Base-by-base conservation (phyloP, 2,797 vertebrate genomes). In the Esox masquinongy region DNA sequence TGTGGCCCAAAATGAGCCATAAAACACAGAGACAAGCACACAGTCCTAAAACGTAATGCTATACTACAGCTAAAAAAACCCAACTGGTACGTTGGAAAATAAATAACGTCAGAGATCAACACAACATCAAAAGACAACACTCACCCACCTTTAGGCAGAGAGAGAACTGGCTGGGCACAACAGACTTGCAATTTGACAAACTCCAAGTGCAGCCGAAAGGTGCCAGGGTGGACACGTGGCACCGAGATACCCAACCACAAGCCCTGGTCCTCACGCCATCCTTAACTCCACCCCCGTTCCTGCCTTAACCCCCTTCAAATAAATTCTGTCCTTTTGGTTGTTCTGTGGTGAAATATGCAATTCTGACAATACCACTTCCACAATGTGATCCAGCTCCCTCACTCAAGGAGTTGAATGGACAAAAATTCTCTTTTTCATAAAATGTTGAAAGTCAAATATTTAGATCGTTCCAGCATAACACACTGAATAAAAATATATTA, bases 161-260 rank as follows among this genome's bases (percentile, higher is more conserved):
- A n/a, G 90, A 84, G 17, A 88, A 89, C 89, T 84, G 89, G 89
- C 90, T 89, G 79, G 89, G 86, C 91, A 87, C 86, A 87, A 86
- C 85, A 85, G 87, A 90, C 88, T 89, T 86, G 86, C 89, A 80
- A 84, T 90, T 87, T 89, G 86, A 91, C 92, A 93, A 92, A 90
- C 89, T 92, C 87, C 84, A 78, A 91, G 89, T 82, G 80, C 86
- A 91, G 85, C 89, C 85, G 77, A 92, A 92, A 92, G 91, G 88
- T 92, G 92, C 92, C 90, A 92, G 89, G 85, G 87, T 61, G 89
- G 89, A 88, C 92, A 94, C 93, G 93, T 94, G 93, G 93, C 93
- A 93, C 89, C 88, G 90, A 86, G 88, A 89, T 90, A 92, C 91
- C 93, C 93, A 94, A 94, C 93, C 93, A 93, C 91, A 92, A 91